phyloP scores from a whole-genome alignment of 23 tunicate species.

The Phallusia fumigata region DNA sequence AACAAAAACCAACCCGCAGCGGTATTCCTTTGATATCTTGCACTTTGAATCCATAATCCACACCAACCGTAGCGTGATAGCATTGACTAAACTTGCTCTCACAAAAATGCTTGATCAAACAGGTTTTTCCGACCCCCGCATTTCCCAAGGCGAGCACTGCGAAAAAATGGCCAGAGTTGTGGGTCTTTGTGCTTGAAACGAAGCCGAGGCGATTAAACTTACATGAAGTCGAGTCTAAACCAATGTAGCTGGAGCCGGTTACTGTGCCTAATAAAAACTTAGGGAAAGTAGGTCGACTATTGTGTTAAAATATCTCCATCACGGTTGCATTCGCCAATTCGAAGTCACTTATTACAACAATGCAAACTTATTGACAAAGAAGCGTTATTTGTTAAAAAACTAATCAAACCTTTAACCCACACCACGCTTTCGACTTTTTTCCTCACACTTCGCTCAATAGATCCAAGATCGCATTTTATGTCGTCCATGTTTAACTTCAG shows the following conservation, averaged over 20 bases:
- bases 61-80: constrained; percentile 94
- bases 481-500: neutral
- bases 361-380: too few species aligned
- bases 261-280: too few species aligned
- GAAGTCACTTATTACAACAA: too few species aligned
- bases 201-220: too few species aligned
- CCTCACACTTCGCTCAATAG: neutral
- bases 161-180: too few species aligned
- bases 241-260: too few species aligned
- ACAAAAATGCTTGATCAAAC: constrained; percentile 87
- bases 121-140: constrained; percentile 76
- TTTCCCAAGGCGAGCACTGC: constrained; percentile 81
- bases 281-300: too few species aligned
- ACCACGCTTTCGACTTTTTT: neutral
- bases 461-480: constrained; percentile 6
- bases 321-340: too few species aligned
- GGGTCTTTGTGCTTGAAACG: too few species aligned
- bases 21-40: constrained; percentile 84
- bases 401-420: neutral
- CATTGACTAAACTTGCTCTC: constrained; percentile 84
- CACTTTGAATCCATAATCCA: constrained; percentile 87
- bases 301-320: too few species aligned
- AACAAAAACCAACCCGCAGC: constrained; percentile 45
- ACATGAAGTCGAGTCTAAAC: too few species aligned
- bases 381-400: too few species aligned